Evolutionary conservation across 2,113 vertebrate species (phyloP).

Genomic region (Microtus richardsoni): DNA sequence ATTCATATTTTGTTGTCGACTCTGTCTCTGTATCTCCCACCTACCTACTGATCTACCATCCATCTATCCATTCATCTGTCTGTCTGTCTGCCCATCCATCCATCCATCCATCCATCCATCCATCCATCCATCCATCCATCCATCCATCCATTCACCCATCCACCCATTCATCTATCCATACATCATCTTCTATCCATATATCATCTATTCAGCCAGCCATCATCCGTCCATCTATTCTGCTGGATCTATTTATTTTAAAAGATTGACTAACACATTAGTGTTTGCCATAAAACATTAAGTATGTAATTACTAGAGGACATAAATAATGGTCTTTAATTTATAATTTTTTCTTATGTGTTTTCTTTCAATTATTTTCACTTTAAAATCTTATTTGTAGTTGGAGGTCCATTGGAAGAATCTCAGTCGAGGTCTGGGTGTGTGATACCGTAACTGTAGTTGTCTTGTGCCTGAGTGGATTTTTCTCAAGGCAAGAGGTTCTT

Average conservation of each 20-base stretch:
- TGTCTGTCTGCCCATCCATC: background rate
- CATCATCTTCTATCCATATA: no score
- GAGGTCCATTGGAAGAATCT: background rate
- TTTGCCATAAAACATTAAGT: background rate
- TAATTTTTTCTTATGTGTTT: background rate
- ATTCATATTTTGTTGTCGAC: background rate
- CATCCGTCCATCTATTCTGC: background rate
- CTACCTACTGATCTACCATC: background rate
- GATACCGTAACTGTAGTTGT: background rate
- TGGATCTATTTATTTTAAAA: background rate
- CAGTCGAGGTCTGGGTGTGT: background rate
- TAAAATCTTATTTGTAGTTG: background rate
- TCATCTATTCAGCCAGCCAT: background rate
- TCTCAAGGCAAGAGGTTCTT: background rate
- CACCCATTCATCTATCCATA: no score
- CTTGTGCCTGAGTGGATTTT: background rate
- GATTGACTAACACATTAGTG: background rate
- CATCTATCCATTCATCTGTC: background rate
- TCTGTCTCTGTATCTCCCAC: background rate
- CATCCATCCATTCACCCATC: background rate
- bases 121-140: no score
- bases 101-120: background rate
- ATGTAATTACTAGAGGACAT: background rate
- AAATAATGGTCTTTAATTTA: background rate
- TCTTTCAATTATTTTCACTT: background rate